Conservation (phyloP, 92 coral and sea anemone species). For the Metridium senile region DNA sequence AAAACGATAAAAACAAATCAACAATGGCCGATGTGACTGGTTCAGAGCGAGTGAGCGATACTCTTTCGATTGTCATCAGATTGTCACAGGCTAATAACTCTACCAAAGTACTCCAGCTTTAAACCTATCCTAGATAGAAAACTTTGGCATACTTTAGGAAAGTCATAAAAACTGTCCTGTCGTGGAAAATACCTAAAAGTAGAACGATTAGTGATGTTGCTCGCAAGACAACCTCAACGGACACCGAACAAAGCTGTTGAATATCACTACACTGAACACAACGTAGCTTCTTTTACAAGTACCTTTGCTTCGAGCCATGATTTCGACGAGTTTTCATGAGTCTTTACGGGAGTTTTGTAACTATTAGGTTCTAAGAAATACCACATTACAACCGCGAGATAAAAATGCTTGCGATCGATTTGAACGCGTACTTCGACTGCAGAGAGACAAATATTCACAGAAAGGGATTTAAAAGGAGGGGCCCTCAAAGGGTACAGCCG, state of each 20-base stretch:
- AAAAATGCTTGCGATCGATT: conserved; percentile 26
- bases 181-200: neutral
- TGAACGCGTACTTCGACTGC: conserved; percentile 33
- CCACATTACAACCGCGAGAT: conserved; percentile 60
- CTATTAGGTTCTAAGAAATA: conserved; percentile 1
- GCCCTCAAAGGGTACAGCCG: conserved; percentile 35
- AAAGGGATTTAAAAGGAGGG: conserved; percentile 58
- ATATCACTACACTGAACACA: conserved; percentile 12
- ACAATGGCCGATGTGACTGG: conserved; percentile 63
- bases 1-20: conserved; percentile 41
- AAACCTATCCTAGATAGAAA: conserved; percentile 8
- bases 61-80: conserved; percentile 13
- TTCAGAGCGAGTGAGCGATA: conserved; percentile 11
- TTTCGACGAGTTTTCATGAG: conserved; percentile 87
- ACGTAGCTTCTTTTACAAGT: conserved; percentile 9
- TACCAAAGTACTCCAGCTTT: neutral
- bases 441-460: conserved; percentile 46
- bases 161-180: neutral
- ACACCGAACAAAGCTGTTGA: conserved; percentile 13
- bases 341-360: conserved; percentile 31
- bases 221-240: conserved; percentile 17
- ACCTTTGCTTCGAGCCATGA: conserved; percentile 76
- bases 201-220: neutral
- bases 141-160: neutral
- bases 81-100: neutral